phyloP scores from a whole-genome alignment of 1,140 invertebrate species.

The Anadara kagoshimensis region DNA sequence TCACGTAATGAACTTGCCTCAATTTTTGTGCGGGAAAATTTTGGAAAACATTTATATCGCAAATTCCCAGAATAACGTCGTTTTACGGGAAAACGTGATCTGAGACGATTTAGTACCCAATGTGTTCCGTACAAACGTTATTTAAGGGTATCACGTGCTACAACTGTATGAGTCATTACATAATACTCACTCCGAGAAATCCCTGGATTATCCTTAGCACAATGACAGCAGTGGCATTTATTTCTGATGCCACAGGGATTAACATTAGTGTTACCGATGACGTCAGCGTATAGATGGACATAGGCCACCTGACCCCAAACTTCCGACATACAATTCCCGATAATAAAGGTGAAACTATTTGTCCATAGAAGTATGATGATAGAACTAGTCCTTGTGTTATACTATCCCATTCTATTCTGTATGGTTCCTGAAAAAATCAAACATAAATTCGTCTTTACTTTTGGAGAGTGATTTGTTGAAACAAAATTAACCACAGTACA shows the following conservation, averaged over 20 bases:
- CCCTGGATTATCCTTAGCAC: conserved; percentile 69
- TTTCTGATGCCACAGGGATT: conserved; percentile 84
- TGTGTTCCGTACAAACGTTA: too few species aligned
- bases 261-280: conserved; percentile 87
- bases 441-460: not conserved
- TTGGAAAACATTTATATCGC: too few species aligned
- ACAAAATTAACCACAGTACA: too few species aligned
- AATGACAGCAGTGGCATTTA: conserved; percentile 58
- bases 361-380: conserved; percentile 88
- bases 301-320: conserved; percentile 81
- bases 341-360: conserved; percentile 84
- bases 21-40: too few species aligned
- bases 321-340: conserved; percentile 83
- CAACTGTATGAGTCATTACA: not conserved
- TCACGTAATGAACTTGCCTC: too few species aligned
- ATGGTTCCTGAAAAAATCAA: conserved; percentile 11
- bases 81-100: too few species aligned
- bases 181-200: conserved; percentile 57
- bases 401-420: conserved; percentile 86
- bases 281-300: conserved; percentile 85
- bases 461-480: too few species aligned
- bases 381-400: conserved; percentile 86
- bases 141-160: too few species aligned
- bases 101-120: too few species aligned
- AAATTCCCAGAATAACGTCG: too few species aligned